A percentile compares a stretch with the other conserved stretches of the same genome.
These are phyloP conservation scores for Amphiura filiformis DNA, from an alignment of 35 echinoderm and acorn worm species.

Conservation along the genomic window DNA sequence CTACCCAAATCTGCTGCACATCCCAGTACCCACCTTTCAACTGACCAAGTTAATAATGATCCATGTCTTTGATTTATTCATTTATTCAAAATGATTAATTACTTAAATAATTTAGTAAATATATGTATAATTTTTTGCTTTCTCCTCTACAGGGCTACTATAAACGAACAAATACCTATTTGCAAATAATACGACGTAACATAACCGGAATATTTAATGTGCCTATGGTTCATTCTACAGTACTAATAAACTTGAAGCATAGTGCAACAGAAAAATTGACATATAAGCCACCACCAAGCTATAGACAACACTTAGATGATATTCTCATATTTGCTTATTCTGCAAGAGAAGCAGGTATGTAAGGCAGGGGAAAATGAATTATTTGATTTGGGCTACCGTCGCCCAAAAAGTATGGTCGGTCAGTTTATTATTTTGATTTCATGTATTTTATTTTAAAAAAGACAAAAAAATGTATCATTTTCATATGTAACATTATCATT, in stretches of 20 bases:
- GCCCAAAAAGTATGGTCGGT: too few relatives aligned
- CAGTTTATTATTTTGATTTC: too few relatives aligned
- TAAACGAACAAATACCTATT: constrained; percentile 74
- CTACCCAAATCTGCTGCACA: too few relatives aligned
- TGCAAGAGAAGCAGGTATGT: constrained; percentile 78
- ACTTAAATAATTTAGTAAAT: background rate
- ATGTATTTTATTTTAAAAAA: too few relatives aligned
- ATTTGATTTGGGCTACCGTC: background rate
- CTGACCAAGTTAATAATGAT: background rate
- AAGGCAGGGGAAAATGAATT: too few relatives aligned
- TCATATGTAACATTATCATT: too few relatives aligned
- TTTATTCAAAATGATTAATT: background rate
- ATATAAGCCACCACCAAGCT: constrained; percentile 51
- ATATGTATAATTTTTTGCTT: background rate
- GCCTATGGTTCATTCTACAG: constrained; percentile 96
- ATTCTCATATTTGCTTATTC: constrained; percentile 83
- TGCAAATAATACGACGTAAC: constrained; percentile 65
- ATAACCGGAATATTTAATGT: constrained; percentile 70
- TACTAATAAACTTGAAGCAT: constrained; percentile 66
- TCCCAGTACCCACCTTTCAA: too few relatives aligned
- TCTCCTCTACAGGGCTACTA: constrained; percentile 73
- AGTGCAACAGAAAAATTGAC: constrained; percentile 45
- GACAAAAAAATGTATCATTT: too few relatives aligned
- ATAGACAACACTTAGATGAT: constrained; percentile 67
- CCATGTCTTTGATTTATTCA: background rate